These are phyloP conservation scores for Osmoderma eremita DNA, from an alignment of 2,888 invertebrate species.

Conservation along the genomic window DNA sequence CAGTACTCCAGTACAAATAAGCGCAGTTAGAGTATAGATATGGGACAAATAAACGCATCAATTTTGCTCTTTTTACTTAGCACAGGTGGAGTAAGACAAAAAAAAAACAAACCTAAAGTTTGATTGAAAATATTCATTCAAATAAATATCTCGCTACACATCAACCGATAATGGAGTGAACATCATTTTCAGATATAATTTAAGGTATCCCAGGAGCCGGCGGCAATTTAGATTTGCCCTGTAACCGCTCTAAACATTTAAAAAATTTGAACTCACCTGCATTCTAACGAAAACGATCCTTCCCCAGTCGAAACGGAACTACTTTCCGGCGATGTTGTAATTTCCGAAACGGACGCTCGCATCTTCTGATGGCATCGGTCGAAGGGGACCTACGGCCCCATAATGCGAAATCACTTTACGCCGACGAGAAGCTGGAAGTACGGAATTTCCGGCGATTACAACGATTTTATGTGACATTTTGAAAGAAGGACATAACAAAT, in stretches of 20 bases:
- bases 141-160: too few relatives aligned
- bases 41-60: too few relatives aligned
- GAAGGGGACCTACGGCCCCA: conserved; percentile 15
- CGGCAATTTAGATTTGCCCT: not conserved
- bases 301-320: conserved; percentile 40
- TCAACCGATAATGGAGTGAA: too few relatives aligned
- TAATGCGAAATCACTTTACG: too few relatives aligned
- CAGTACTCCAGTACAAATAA: too few relatives aligned
- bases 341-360: conserved; percentile 12
- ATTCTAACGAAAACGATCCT: conserved; percentile 37
- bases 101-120: too few relatives aligned
- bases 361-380: conserved; percentile 32
- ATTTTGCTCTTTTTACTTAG: conserved; percentile 5
- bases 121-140: too few relatives aligned
- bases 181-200: not conserved
- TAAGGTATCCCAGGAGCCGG: not conserved
- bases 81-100: not conserved
- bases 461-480: not conserved
- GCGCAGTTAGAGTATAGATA: too few relatives aligned
- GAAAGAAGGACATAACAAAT: not conserved
- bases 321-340: conserved; percentile 33
- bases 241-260: too few relatives aligned
- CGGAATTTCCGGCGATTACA: not conserved
- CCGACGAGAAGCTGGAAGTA: too few relatives aligned
- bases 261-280: conserved; percentile 32